These are phyloP conservation scores for Platichthys flesus DNA, from an alignment of 2,113 vertebrate species.

Conservation along the genomic window DNA sequence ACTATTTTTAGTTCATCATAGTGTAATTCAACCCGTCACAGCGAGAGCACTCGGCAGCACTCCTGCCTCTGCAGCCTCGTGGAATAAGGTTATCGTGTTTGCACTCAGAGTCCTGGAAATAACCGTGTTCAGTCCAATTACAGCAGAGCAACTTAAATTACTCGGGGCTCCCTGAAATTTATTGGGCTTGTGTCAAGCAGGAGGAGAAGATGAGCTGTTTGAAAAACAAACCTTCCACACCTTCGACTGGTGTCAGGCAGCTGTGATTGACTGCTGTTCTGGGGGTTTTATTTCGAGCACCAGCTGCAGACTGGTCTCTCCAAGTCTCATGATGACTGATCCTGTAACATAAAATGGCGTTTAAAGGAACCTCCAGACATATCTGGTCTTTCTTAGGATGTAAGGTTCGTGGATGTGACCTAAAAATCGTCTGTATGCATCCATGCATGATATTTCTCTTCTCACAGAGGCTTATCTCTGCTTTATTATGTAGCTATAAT, in stretches of 20 bases:
- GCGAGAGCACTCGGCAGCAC: slow-evolving; percentile 51
- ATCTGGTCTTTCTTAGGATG: background rate
- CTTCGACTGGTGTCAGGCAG: slow-evolving; percentile 26
- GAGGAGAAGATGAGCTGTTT: slow-evolving; percentile 51
- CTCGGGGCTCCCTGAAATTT: slow-evolving; percentile 31
- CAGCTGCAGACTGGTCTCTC: slow-evolving; percentile 20
- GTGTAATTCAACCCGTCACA: slow-evolving; percentile 68
- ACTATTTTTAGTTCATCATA: slow-evolving; percentile 70
- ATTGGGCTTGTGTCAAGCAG: slow-evolving; percentile 41
- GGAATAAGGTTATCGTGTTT: slow-evolving; percentile 58
- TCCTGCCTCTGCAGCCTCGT: slow-evolving; percentile 46
- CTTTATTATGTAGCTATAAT: background rate
- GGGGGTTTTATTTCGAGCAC: slow-evolving; percentile 23
- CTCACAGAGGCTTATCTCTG: background rate
- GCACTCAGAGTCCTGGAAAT: slow-evolving; percentile 57
- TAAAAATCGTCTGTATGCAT: background rate
- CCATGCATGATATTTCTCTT: background rate
- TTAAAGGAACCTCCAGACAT: slow-evolving; percentile 33
- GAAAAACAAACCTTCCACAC: slow-evolving; percentile 21
- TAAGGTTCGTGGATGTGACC: background rate
- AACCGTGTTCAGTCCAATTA: slow-evolving; percentile 61
- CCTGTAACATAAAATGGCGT: slow-evolving; percentile 22
- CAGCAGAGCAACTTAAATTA: slow-evolving; percentile 51
- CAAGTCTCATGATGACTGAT: slow-evolving; percentile 15
- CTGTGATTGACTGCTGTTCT: slow-evolving; percentile 19